Evolutionary conservation across 2,797 vertebrate genomes (phyloP).

Genomic region (Cuniculus paca): DNA sequence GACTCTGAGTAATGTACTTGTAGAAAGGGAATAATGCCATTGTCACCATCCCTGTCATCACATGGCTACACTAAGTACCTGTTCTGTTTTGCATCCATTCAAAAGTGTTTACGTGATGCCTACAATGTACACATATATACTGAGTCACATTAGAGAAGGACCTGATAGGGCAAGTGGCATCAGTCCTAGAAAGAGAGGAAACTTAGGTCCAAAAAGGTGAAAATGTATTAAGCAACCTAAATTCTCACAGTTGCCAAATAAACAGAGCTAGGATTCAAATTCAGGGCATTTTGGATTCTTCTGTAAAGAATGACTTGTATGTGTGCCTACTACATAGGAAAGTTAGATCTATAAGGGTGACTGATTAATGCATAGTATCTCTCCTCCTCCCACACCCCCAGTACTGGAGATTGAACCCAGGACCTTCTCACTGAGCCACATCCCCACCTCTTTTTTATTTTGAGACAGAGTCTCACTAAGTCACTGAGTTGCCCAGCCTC

Average conservation of each 20-base stretch:
- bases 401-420: background rate
- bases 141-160: background rate
- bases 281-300: background rate
- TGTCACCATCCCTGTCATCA: fast-evolving
- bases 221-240: background rate
- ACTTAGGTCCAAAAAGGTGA: background rate
- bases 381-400: background rate
- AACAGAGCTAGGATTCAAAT: background rate
- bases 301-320: background rate
- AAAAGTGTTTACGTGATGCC: background rate
- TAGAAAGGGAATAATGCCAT: background rate
- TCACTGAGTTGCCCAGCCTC: background rate
- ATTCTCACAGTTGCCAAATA: background rate
- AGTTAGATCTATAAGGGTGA: background rate
- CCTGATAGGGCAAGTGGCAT: background rate
- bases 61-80: background rate
- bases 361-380: background rate
- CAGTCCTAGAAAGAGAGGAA: background rate
- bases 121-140: fast-evolving
- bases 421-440: background rate
- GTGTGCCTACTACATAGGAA: background rate
- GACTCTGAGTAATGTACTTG: background rate
- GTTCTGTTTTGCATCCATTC: background rate
- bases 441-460: background rate
- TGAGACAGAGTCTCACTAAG: background rate